A percentile compares a stretch with the other conserved stretches of the same genome.
Evolutionary conservation across 2,113 vertebrate species (phyloP).

Genomic region (Corythaeola cristata): DNA sequence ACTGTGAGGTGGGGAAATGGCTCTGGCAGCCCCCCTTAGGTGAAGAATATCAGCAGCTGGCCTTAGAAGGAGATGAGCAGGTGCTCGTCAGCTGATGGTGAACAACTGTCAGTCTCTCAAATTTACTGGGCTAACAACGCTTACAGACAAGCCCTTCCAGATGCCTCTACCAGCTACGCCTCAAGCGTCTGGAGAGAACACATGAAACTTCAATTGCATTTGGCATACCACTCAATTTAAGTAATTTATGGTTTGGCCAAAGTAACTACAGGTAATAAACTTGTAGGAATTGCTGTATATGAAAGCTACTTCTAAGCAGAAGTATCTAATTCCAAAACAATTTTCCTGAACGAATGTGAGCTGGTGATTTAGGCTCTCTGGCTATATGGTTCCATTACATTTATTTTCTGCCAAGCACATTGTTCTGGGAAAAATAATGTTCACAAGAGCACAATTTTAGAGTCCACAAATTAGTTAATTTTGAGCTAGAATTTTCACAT

Average conservation of each 20-base stretch:
- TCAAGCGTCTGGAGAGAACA: not conserved
- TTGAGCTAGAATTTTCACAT: not conserved
- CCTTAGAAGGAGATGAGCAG: not conserved
- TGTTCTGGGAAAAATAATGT: not conserved
- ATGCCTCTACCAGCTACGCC: not conserved
- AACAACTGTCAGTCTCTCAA: not conserved
- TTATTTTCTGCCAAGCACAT: not conserved
- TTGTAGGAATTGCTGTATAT: not conserved
- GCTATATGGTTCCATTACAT: not conserved
- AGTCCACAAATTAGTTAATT: not conserved
- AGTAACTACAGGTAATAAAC: slow-evolving; percentile 3
- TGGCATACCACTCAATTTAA: not conserved
- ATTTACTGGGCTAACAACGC: not conserved
- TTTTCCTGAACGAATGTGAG: not conserved
- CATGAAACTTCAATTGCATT: not conserved
- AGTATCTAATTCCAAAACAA: not conserved
- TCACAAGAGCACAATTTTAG: not conserved
- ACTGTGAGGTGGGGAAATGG: not conserved
- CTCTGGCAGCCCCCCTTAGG: not conserved
- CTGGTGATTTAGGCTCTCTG: not conserved
- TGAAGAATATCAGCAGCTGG: not conserved
- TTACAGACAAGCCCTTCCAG: not conserved
- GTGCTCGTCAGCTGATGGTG: not conserved
- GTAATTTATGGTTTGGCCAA: not conserved
- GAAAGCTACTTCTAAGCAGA: not conserved